Evolutionary conservation across 2,113 vertebrate species (phyloP).

Genomic region (Climacteris rufus): DNA sequence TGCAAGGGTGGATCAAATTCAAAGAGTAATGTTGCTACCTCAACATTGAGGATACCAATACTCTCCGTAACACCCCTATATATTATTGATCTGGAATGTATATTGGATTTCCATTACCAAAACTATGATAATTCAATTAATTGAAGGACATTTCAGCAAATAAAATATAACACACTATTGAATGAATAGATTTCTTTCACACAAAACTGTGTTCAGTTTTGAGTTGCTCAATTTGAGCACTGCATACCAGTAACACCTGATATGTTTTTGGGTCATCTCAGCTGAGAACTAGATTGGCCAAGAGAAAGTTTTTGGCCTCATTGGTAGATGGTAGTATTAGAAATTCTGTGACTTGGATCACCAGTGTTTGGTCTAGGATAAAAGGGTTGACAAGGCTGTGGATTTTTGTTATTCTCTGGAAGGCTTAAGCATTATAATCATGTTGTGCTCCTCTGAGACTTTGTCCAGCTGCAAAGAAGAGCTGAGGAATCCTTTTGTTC

Average conservation of each 20-base stretch:
- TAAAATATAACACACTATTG: accelerated
- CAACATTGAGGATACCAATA: accelerated
- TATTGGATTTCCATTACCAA: neutral
- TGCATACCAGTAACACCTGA: neutral
- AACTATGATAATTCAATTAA: neutral
- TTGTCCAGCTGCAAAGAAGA: neutral
- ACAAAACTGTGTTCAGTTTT: neutral
- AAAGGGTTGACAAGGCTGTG: neutral
- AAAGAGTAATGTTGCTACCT: neutral
- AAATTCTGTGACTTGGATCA: neutral
- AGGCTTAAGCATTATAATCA: neutral
- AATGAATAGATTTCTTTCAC: neutral
- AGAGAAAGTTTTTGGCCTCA: neutral
- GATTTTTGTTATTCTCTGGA: neutral
- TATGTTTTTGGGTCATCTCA: neutral
- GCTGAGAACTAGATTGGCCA: neutral
- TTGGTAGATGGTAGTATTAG: neutral
- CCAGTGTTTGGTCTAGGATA: neutral
- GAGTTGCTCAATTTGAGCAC: neutral
- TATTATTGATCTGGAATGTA: neutral
- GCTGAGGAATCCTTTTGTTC: neutral
- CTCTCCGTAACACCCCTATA: neutral
- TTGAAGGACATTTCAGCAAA: neutral
- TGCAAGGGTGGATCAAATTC: neutral
- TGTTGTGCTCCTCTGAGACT: neutral